A percentile compares a stretch with the other conserved stretches of the same genome.
Conservation (phyloP, 2,113 vertebrate species). For the Leptocoma aspasia region DNA sequence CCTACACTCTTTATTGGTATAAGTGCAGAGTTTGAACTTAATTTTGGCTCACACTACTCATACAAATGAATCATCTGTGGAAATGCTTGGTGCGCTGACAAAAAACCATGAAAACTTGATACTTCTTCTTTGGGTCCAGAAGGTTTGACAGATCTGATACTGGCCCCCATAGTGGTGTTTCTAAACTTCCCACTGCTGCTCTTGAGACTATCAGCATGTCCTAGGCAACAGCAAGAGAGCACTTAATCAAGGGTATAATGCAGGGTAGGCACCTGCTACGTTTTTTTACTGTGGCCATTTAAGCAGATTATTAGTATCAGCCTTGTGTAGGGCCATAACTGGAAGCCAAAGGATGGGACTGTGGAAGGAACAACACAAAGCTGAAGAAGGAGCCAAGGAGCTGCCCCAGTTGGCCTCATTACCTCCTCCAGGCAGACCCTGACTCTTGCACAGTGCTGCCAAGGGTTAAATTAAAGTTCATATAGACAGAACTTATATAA, state of each 20-base stretch:
- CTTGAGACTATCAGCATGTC: background rate
- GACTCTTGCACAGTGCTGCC: background rate
- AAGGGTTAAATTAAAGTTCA: background rate
- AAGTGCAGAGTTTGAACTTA: conserved; percentile 41
- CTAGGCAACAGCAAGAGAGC: background rate
- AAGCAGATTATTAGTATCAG: background rate
- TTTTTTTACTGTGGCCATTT: background rate
- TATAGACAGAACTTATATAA: background rate
- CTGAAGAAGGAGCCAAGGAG: background rate
- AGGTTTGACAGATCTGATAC: background rate
- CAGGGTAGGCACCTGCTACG: background rate
- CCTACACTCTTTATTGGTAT: conserved; percentile 46
- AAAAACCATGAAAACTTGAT: background rate
- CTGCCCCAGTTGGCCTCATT: rapidly evolving
- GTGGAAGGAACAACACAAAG: background rate
- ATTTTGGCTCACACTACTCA: conserved; percentile 45
- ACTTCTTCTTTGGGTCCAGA: background rate
- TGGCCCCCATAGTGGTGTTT: rapidly evolving
- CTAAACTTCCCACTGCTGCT: background rate
- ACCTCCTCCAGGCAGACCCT: background rate
- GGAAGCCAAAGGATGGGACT: background rate
- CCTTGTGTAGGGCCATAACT: background rate
- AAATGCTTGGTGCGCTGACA: background rate
- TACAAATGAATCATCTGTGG: conserved; percentile 54
- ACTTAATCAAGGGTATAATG: background rate